Conservation (phyloP, 2,888 invertebrate genomes). For the Rambutsinella grinnellia region DNA sequence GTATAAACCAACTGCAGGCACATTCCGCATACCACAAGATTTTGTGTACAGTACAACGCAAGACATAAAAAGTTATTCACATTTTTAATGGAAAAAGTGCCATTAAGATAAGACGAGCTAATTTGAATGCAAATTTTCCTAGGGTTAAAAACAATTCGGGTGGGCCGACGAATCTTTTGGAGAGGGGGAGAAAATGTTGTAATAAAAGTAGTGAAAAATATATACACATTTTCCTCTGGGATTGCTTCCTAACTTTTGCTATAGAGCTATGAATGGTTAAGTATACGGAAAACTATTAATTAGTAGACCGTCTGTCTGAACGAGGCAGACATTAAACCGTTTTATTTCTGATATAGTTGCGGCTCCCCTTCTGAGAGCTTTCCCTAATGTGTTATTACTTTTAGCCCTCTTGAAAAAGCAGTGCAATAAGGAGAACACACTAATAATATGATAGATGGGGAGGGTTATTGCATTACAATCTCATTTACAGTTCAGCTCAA, state of each 20-base stretch:
- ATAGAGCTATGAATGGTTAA: neutral
- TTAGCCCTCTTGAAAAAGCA: conserved; percentile 2
- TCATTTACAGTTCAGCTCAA: conserved; percentile 39
- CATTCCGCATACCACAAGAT: no score
- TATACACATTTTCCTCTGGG: neutral
- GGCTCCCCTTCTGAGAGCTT: no score
- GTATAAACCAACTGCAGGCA: no score
- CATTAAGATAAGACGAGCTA: conserved; percentile 54
- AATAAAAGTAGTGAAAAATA: neutral
- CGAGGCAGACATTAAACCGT: conserved; percentile 39
- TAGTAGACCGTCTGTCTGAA: conserved; percentile 45
- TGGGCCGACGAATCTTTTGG: no score
- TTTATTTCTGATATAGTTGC: no score
- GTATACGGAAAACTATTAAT: conserved; percentile 30
- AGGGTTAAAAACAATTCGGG: conserved; percentile 48
- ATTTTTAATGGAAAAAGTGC: conserved; percentile 50
- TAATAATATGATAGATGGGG: conserved; percentile 33
- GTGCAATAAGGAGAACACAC: conserved; percentile 32
- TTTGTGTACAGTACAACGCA: no score
- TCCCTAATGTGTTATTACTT: no score
- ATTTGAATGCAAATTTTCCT: conserved; percentile 53
- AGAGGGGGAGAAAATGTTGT: no score
- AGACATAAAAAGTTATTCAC: conserved; percentile 51
- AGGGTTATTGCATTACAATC: conserved; percentile 21
- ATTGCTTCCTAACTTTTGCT: neutral